Conservation (phyloP, 2,113 vertebrate species). For the Motacilla tschutschensis region DNA sequence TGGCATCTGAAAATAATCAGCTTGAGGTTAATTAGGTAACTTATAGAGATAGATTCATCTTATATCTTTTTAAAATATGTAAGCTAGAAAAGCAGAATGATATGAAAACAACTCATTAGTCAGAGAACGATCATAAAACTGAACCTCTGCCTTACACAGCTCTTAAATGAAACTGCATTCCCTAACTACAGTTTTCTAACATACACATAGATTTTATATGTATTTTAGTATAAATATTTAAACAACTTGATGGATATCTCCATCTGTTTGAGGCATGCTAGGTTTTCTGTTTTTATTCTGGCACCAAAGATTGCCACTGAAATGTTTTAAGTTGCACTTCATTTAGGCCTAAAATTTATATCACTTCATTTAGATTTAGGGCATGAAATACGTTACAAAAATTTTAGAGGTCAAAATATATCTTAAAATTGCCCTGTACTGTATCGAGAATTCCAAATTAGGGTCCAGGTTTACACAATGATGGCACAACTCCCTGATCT, state of each 20-base stretch:
- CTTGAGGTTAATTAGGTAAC: not conserved
- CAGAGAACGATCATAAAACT: not conserved
- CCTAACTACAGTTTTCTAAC: not conserved
- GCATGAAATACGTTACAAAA: not conserved
- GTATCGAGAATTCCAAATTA: not conserved
- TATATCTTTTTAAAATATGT: not conserved
- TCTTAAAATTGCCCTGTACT: not conserved
- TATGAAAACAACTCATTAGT: not conserved
- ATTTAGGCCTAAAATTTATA: not conserved
- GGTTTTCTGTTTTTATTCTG: not conserved
- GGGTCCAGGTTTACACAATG: not conserved
- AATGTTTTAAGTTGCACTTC: not conserved
- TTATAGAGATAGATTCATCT: not conserved
- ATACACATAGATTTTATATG: not conserved
- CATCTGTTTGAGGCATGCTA: not conserved
- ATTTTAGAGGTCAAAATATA: not conserved
- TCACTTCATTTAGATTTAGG: not conserved
- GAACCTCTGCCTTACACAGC: not conserved
- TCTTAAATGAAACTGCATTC: not conserved
- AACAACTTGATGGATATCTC: not conserved
- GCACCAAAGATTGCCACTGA: not conserved
- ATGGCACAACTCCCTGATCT: not conserved
- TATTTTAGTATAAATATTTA: conserved; percentile 24
- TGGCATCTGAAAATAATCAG: not conserved
- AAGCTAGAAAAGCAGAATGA: not conserved